These are phyloP conservation scores for Hirtodrosophila trivittata DNA, from an alignment of 2,888 invertebrate genomes.

Conservation along the genomic window DNA sequence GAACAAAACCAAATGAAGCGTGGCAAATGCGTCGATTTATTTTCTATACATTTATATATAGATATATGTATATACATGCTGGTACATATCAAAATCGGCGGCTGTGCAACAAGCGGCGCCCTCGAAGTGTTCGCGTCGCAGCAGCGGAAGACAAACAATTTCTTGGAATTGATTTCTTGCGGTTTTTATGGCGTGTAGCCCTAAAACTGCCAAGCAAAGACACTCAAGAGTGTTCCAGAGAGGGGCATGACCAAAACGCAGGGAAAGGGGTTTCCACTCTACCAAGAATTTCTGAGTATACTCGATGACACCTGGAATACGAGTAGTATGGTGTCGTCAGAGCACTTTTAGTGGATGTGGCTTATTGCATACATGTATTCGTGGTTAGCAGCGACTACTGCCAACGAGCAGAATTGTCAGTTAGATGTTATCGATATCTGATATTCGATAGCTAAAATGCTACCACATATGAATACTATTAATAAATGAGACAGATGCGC, in stretches of 20 bases:
- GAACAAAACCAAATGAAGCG: conserved; percentile 48
- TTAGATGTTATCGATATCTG: conserved; percentile 44
- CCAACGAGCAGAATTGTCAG: conserved; percentile 6
- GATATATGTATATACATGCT: conserved; percentile 9
- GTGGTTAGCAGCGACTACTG: neutral
- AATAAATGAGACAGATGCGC: neutral
- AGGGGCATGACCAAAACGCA: too few relatives aligned
- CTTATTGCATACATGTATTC: conserved; percentile 14
- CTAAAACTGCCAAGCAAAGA: conserved; percentile 65
- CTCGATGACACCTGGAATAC: conserved; percentile 26
- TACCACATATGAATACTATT: conserved; percentile 39
- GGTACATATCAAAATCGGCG: conserved; percentile 24
- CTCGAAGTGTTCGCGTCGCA: conserved; percentile 17
- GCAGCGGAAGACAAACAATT: conserved; percentile 78
- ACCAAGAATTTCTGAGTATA: conserved; percentile 37
- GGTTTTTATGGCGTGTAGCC: conserved; percentile 74
- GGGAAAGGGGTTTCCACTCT: too few relatives aligned
- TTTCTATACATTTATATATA: conserved; percentile 33
- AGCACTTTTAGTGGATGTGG: conserved; percentile 47
- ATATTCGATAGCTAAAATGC: conserved; percentile 42
- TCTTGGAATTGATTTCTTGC: conserved; percentile 81
- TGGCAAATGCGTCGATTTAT: conserved; percentile 67
- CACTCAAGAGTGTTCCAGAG: conserved; percentile 11
- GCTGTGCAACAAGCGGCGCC: conserved; percentile 41
- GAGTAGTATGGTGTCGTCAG: too few relatives aligned